These are phyloP conservation scores for Hypotaenidia okinawae DNA, from an alignment of 2,797 vertebrate genomes.

Conservation along the genomic window DNA sequence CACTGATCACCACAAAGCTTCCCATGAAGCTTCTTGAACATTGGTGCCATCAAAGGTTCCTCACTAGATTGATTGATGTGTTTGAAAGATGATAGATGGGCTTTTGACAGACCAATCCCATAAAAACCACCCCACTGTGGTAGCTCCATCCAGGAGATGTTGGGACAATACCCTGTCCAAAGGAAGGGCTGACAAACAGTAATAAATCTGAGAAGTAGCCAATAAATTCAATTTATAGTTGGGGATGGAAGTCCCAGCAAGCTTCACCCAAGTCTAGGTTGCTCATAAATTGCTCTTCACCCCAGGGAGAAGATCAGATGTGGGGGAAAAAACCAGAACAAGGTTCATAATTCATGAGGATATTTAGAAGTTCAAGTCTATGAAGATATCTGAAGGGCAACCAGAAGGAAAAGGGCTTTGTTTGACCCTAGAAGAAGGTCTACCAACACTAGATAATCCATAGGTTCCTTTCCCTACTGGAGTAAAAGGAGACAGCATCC, in stretches of 20 bases:
- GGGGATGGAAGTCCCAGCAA: background rate
- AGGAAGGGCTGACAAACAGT: conserved; percentile 38
- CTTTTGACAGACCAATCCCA: conserved; percentile 59
- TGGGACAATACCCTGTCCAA: conserved; percentile 23
- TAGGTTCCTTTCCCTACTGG: no score
- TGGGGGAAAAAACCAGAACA: no score
- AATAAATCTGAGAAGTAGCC: conserved; percentile 49
- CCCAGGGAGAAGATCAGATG: conserved; percentile 3
- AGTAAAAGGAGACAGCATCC: no score
- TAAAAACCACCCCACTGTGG: conserved; percentile 38
- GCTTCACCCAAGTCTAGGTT: background rate
- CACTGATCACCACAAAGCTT: no score
- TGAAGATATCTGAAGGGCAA: no score
- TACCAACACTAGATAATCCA: no score
- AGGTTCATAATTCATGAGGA: no score
- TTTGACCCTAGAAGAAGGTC: no score
- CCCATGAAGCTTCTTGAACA: background rate
- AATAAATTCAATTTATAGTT: conserved; percentile 57
- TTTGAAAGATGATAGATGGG: conserved; percentile 60
- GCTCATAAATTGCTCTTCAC: background rate
- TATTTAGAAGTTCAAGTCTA: no score
- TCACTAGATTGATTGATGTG: conserved; percentile 54
- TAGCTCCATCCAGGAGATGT: conserved; percentile 53
- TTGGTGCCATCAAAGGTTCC: background rate
- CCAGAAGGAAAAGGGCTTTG: no score